Evolutionary conservation across 2,888 invertebrate genomes (phyloP).

Genomic region (Eristalinus sepulchralis): DNA sequence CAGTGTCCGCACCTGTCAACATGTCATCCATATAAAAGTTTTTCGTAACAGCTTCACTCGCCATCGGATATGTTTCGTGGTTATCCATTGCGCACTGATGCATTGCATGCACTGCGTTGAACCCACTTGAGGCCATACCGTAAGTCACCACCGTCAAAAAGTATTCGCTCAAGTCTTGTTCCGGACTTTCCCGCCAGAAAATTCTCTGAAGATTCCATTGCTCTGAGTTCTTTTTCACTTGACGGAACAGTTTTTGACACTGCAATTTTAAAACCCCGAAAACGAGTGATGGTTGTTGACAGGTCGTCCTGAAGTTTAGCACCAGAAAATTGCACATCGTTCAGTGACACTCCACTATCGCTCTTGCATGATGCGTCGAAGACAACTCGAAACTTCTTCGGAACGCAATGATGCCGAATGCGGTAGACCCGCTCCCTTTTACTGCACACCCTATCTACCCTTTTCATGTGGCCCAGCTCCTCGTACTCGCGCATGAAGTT

Average conservation of each 20-base stretch:
- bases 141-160: slow-evolving; percentile 36
- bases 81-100: slow-evolving; percentile 18
- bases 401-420: slow-evolving; percentile 20
- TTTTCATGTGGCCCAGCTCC: slow-evolving; percentile 10
- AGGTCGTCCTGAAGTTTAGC: slow-evolving; percentile 7
- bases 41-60: neutral
- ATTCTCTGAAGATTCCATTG: slow-evolving; percentile 33
- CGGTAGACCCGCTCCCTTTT: neutral
- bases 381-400: neutral
- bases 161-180: neutral
- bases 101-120: slow-evolving; percentile 21
- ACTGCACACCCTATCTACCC: neutral
- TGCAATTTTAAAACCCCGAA: neutral
- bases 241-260: neutral
- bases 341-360: neutral
- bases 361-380: neutral
- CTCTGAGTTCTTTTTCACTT: neutral
- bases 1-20: slow-evolving; percentile 6
- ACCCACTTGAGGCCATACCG: slow-evolving; percentile 33
- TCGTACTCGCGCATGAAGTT: slow-evolving; percentile 26
- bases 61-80: neutral
- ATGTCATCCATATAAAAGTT: slow-evolving; percentile 25
- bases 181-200: slow-evolving; percentile 6
- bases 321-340: slow-evolving; percentile 1
- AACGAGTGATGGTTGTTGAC: neutral